These are phyloP conservation scores for Melanotaenia boesemani DNA, from an alignment of 2,797 vertebrate genomes.

Conservation along the genomic window DNA sequence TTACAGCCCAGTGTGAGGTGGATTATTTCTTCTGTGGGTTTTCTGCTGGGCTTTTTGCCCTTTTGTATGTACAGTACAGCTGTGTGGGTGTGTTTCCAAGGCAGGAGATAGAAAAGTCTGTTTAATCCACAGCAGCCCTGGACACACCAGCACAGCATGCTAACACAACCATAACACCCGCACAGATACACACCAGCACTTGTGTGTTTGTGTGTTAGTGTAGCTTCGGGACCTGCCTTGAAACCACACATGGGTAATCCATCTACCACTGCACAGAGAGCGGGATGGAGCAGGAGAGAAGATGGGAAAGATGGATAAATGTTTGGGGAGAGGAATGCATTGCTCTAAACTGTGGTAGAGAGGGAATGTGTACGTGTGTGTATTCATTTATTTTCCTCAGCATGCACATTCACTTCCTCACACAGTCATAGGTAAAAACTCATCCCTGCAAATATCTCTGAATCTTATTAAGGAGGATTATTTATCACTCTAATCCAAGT, in stretches of 20 bases:
- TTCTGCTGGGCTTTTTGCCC: conserved; percentile 47
- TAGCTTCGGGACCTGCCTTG: conserved; percentile 55
- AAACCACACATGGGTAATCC: conserved; percentile 70
- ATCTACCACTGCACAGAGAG: conserved; percentile 64
- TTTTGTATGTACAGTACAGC: conserved; percentile 66
- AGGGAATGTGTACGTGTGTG: background rate
- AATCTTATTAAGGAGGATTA: background rate
- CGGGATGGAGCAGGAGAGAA: conserved; percentile 31
- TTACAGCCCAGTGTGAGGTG: conserved; percentile 31
- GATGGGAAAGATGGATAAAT: conserved; percentile 62
- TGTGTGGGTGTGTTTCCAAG: conserved; percentile 80
- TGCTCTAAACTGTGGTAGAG: conserved; percentile 14
- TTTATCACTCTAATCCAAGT: background rate
- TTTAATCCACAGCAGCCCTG: conserved; percentile 92
- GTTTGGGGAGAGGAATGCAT: conserved; percentile 41
- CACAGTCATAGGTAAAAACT: background rate
- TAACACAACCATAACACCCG: conserved; percentile 82
- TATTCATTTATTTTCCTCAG: conserved; percentile 2
- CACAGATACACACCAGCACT: conserved; percentile 48
- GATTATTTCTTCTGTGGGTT: conserved; percentile 51
- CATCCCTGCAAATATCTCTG: background rate
- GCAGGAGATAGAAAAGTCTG: conserved; percentile 92
- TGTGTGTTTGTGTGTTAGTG: conserved; percentile 28
- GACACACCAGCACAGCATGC: conserved; percentile 89
- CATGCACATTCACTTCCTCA: background rate